phyloP scores from a whole-genome alignment of 2,113 vertebrate genomes.

The Zosterops hypoxanthus region DNA sequence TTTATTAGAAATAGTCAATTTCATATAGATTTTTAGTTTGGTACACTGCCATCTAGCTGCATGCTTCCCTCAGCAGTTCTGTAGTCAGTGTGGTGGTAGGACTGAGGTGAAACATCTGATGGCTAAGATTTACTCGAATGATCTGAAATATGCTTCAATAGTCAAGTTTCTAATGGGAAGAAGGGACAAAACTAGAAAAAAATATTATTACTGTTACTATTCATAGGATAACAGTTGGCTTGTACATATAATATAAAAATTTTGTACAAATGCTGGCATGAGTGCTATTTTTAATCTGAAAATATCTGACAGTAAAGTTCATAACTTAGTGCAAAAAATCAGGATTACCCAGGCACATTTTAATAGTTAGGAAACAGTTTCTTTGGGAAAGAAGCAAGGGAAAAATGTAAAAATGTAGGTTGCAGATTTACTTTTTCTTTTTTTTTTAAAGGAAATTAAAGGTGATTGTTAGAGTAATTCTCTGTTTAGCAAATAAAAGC shows the following conservation, averaged over 20 bases:
- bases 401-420: neutral
- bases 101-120: neutral
- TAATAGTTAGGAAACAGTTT: neutral
- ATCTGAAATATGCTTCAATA: neutral
- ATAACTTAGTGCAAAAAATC: neutral
- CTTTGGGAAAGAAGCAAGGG: neutral
- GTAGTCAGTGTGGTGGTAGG: neutral
- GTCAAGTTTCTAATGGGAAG: neutral
- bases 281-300: neutral
- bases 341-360: neutral
- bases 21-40: neutral
- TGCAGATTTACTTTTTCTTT: neutral
- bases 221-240: neutral
- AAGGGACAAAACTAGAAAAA: neutral
- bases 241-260: neutral
- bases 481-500: slow-evolving; percentile 4
- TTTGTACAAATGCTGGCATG: neutral
- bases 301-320: neutral
- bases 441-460: neutral
- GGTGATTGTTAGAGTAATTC: neutral
- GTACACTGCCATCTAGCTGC: neutral
- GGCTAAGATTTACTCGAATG: neutral
- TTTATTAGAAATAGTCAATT: neutral
- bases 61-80: neutral
- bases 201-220: neutral